Percentiles rank a stretch among this genome's conserved stretches.
Conservation (phyloP, 2,113 vertebrate species). For the Motacilla tschutschensis region DNA sequence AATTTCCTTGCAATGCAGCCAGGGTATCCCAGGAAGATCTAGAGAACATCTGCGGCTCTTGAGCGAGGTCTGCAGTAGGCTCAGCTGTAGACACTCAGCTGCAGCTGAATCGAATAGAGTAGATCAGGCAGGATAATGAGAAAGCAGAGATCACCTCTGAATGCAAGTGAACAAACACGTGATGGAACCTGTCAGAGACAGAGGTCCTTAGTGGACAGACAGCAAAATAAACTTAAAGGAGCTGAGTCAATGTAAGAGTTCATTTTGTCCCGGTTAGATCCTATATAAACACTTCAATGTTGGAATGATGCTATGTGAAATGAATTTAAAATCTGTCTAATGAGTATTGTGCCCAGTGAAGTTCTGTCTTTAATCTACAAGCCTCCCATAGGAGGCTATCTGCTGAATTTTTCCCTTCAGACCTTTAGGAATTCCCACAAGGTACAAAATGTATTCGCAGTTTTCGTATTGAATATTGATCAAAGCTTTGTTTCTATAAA, state of each 20-base stretch:
- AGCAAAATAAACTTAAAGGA: neutral
- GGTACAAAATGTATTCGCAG: neutral
- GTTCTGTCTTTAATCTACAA: slow-evolving; percentile 29
- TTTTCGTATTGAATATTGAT: slow-evolving; percentile 26
- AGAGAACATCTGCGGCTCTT: neutral
- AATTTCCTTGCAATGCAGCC: neutral
- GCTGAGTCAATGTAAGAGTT: neutral
- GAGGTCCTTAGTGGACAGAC: neutral
- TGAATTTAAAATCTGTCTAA: neutral
- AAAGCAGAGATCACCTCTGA: neutral
- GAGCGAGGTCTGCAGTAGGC: neutral
- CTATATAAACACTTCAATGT: neutral
- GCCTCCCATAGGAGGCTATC: neutral
- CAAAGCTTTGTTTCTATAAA: slow-evolving; percentile 16
- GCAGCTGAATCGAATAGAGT: neutral
- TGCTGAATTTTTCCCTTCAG: slow-evolving; percentile 7
- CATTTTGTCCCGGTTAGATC: neutral
- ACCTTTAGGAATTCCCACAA: neutral
- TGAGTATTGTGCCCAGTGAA: slow-evolving; percentile 12
- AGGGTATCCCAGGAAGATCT: neutral
- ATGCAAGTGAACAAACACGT: neutral
- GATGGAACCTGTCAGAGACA: neutral
- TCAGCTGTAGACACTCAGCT: neutral
- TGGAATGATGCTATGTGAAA: neutral
- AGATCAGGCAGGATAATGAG: neutral